Conservation (phyloP, 2,113 vertebrate genomes). For the Dolichallabes microphthalmus region DNA sequence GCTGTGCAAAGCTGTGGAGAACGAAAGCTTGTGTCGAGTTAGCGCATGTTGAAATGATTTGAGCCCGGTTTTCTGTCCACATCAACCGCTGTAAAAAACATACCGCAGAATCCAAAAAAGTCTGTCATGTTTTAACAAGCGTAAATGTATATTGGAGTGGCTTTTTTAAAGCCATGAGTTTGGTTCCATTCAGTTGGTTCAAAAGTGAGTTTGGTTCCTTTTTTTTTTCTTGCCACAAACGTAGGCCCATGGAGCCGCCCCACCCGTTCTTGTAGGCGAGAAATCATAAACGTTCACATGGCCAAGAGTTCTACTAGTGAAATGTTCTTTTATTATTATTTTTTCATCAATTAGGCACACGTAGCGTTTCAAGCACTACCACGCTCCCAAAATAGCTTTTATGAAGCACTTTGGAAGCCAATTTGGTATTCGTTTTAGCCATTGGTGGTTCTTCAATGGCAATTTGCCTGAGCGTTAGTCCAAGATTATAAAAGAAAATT, state of each 20-base stretch:
- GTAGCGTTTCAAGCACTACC: constrained; percentile 41
- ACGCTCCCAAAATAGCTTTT: constrained; percentile 38
- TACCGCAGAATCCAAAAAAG: constrained; percentile 53
- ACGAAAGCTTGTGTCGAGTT: constrained; percentile 40
- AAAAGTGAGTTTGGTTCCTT: constrained; percentile 25
- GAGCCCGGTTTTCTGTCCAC: constrained; percentile 45
- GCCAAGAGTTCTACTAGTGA: constrained; percentile 1
- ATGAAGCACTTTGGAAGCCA: constrained; percentile 41
- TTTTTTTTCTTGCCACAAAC: neutral
- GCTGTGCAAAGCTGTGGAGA: constrained; percentile 27
- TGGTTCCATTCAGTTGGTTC: constrained; percentile 38
- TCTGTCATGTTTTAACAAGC: constrained; percentile 43
- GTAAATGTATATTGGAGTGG: constrained; percentile 44
- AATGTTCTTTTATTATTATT: constrained; percentile 6
- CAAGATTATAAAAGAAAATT: constrained; percentile 22
- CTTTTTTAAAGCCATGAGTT: constrained; percentile 38
- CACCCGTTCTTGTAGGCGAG: constrained; percentile 38
- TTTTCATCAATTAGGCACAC: constrained; percentile 25
- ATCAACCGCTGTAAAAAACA: constrained; percentile 50
- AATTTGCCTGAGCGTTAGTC: constrained; percentile 40
- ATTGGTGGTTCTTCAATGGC: constrained; percentile 38
- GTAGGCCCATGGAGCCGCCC: constrained; percentile 16
- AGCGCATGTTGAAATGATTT: constrained; percentile 39
- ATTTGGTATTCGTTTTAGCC: constrained; percentile 27
- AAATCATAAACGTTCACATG: constrained; percentile 34